These are phyloP conservation scores for Willowsia nigromaculata DNA, from an alignment of 2,888 invertebrate genomes.

Conservation along the genomic window DNA sequence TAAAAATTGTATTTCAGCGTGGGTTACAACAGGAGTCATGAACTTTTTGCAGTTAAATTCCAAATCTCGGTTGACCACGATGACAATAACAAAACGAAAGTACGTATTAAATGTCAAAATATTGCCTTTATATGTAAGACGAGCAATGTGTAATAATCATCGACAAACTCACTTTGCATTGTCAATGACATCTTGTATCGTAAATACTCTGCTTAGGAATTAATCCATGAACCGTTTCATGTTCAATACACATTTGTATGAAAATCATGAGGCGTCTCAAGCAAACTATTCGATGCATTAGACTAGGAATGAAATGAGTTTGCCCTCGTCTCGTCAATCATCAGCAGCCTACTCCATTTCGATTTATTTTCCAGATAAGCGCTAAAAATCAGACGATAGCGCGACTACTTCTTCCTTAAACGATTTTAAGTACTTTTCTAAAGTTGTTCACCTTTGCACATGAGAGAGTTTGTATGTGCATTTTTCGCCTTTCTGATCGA, in stretches of 20 bases:
- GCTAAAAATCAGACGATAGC: neutral
- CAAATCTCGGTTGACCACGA: neutral
- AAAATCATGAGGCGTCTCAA: too few species aligned
- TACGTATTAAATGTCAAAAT: neutral
- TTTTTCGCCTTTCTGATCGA: too few species aligned
- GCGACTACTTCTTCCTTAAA: neutral
- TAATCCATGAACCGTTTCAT: too few species aligned
- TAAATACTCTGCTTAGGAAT: too few species aligned
- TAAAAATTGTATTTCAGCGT: neutral
- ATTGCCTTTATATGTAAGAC: neutral
- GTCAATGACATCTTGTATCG: too few species aligned
- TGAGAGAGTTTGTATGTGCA: too few species aligned
- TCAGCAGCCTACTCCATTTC: slow-evolving; percentile 35
- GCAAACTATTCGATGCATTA: neutral
- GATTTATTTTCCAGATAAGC: slow-evolving; percentile 57
- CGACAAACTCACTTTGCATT: neutral
- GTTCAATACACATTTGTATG: too few species aligned
- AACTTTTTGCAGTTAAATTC: neutral
- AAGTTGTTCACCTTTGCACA: neutral
- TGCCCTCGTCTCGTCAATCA: slow-evolving; percentile 41
- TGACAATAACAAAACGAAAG: neutral
- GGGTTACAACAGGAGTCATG: slow-evolving; percentile 22
- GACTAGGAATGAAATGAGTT: neutral
- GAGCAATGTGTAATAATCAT: neutral
- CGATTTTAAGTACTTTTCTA: neutral